Conservation (phyloP, 2,113 vertebrate species). For the Euleptes europaea region DNA sequence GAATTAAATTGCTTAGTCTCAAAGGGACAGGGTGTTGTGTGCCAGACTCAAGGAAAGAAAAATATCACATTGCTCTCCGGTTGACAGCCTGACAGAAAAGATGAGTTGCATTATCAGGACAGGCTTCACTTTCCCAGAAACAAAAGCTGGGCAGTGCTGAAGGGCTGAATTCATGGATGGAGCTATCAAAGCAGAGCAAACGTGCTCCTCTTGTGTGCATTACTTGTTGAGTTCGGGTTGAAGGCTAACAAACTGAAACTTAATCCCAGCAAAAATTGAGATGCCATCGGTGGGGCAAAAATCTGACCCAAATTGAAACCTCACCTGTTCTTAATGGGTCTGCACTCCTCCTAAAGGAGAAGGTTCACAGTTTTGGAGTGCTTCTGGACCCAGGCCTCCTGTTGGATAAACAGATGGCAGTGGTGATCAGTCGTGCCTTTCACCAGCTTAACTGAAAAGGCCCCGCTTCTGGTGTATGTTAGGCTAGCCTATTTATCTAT, state of each 20-base stretch:
- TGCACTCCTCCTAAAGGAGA: too few species aligned
- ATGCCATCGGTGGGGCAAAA: too few species aligned
- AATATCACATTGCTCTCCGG: not conserved
- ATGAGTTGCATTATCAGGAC: not conserved
- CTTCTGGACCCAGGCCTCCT: too few species aligned
- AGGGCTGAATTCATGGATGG: not conserved
- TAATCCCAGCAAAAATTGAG: too few species aligned
- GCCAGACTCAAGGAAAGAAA: not conserved
- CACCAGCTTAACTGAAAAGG: too few species aligned
- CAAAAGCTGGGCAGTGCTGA: not conserved
- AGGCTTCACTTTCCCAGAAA: not conserved
- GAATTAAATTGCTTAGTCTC: not conserved
- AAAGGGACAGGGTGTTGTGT: not conserved
- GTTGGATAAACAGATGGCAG: too few species aligned
- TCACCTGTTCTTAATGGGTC: too few species aligned
- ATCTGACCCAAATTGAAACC: too few species aligned
- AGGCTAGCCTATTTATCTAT: not conserved
- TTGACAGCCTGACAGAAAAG: not conserved
- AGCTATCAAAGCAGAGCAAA: not conserved
- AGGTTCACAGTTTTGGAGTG: too few species aligned
- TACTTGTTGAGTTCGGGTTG: not conserved
- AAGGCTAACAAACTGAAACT: too few species aligned
- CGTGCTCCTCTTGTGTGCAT: not conserved
- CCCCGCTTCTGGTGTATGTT: too few species aligned
- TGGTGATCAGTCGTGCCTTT: too few species aligned